Conservation (phyloP, 2,797 vertebrate genomes). For the Sebastes reedi region DNA sequence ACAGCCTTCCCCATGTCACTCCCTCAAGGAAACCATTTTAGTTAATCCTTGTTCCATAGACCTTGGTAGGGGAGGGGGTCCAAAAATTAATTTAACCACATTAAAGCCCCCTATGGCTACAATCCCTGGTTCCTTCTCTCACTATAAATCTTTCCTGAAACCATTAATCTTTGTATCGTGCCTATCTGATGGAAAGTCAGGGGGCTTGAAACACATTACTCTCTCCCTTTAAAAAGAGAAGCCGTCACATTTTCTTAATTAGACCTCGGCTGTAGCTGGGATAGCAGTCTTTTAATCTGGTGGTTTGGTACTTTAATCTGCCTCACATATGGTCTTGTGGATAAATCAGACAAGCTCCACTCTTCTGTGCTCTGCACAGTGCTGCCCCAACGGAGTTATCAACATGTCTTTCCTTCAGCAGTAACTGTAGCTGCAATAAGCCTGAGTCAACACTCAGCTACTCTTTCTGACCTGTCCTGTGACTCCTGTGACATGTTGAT, state of each 20-base stretch:
- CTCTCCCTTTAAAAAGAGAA: constrained; percentile 45
- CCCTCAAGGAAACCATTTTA: constrained; percentile 49
- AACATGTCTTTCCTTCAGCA: constrained; percentile 40
- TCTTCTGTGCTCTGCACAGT: constrained; percentile 24
- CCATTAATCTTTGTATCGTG: constrained; percentile 40
- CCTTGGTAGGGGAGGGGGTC: background rate
- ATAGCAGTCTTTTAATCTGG: constrained; percentile 74
- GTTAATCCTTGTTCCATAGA: constrained; percentile 46
- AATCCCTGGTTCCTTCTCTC: constrained; percentile 8
- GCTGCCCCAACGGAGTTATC: constrained; percentile 34
- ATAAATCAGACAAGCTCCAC: constrained; percentile 64
- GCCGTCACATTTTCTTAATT: constrained; percentile 58
- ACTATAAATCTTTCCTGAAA: constrained; percentile 25
- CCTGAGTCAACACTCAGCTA: constrained; percentile 7
- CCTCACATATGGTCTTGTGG: constrained; percentile 73
- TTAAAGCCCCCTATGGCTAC: constrained; percentile 14
- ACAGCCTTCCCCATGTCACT: constrained; percentile 26
- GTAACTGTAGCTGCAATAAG: constrained; percentile 41
- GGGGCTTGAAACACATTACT: constrained; percentile 30
- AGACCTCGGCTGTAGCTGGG: constrained; percentile 23
- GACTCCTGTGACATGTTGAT: background rate
- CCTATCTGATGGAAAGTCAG: constrained; percentile 42
- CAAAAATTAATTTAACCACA: constrained; percentile 53
- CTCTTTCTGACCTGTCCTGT: background rate
- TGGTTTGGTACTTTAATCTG: constrained; percentile 74